Base-by-base conservation (phyloP, 2,888 invertebrate genomes). In the Dinocampus coccinellae region DNA sequence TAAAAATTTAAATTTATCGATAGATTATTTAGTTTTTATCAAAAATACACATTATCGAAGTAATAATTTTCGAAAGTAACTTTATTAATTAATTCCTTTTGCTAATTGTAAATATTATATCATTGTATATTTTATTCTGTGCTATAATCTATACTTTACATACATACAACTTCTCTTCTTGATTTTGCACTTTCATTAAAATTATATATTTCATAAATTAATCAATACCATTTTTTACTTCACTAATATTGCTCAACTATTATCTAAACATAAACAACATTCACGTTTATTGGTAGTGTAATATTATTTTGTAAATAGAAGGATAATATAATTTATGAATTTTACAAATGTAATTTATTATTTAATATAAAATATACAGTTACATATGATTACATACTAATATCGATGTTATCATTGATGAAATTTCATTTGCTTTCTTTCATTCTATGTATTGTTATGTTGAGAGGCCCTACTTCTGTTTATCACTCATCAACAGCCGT, bases 71-170 rank as follows among this genome's bases (percentile, higher is more conserved):
- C 1, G 1, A 16, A n/a, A 0, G 3, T 47, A 47, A 47, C 9
- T 58, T 47, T 11, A 57, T 24, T 6, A 26, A 26, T 20, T 22
- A 34, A 34, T 52, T 36, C 26, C 69, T 76, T 76, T 79, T 78
- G 79, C 80, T 81, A 69, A 81, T 76, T 75, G 79, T 79, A 60
- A 62, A 55, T 71, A 61, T 69, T 69, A n/a, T 47, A 52, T 70
- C 61, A 61, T 67, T 69, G 76, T 78, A 78, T 79, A 77, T 76
- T 78, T 77, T 80, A 83, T 81, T 86, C 86, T 86, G 85, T 86
- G 86, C 85, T 87, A 83, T 85, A 79, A 82, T 63, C 57, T 73
- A n/a, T 61, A 39, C 13, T 20, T 20, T 16, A 29, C 29, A n/a
- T n/a, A n/a, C n/a, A n/a, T n/a, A n/a, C 13, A 20, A 34, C 33